Percentiles rank a stretch among this genome's conserved stretches.
phyloP scores from a whole-genome alignment of 2,797 vertebrate genomes.

The Myripristis jacobus region DNA sequence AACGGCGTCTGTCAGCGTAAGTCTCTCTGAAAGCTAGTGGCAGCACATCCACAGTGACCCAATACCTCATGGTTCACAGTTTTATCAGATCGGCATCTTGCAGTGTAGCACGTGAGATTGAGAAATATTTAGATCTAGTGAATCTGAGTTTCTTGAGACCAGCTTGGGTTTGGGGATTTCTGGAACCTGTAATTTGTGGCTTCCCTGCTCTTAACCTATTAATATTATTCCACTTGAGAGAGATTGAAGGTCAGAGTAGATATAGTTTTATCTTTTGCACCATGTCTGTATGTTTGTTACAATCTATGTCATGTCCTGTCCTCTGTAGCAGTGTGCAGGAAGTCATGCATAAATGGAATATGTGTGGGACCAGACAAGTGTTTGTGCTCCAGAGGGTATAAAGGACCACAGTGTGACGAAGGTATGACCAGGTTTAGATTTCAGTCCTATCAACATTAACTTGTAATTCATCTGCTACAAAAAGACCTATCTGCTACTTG shows the following conservation, averaged over 20 bases:
- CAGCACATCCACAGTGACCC: conserved; percentile 28
- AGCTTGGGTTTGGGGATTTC: neutral
- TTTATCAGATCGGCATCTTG: conserved; percentile 34
- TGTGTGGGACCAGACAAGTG: conserved; percentile 77
- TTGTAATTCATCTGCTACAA: conserved; percentile 57
- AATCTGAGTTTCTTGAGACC: neutral
- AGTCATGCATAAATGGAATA: conserved; percentile 72
- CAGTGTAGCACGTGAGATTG: conserved; percentile 10
- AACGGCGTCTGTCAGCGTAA: conserved; percentile 76
- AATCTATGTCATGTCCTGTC: conserved; percentile 14
- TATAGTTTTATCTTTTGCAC: neutral
- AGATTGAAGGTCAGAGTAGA: neutral
- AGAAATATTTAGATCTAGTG: neutral
- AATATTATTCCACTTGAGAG: neutral
- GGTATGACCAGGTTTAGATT: conserved; percentile 66
- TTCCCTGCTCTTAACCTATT: neutral
- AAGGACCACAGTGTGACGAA: conserved; percentile 74
- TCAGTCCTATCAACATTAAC: conserved; percentile 60
- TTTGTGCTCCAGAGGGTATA: conserved; percentile 74
- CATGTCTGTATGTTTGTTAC: neutral
- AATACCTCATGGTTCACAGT: conserved; percentile 33
- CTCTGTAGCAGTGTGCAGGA: conserved; percentile 71
- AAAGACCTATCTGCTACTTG: conserved; percentile 53
- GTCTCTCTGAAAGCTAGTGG: conserved; percentile 46
- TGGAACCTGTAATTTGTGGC: no score